Conservation (phyloP, 2,888 invertebrate species). For the Epinotia demarniana region DNA sequence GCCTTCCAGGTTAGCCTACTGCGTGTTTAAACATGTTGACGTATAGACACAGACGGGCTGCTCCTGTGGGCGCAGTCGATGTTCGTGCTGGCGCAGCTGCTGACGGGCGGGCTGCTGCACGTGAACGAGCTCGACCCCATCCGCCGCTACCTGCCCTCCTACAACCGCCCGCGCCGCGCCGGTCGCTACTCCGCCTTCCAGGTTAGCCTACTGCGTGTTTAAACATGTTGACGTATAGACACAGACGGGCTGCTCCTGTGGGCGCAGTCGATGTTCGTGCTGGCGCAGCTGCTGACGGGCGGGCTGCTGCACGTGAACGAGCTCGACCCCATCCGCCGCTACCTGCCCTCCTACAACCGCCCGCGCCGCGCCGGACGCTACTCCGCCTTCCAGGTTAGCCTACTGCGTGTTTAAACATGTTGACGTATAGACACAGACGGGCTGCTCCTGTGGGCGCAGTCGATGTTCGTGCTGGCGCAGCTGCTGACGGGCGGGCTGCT, state of each 20-base stretch:
- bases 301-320: conserved; percentile 97
- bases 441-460: conserved; percentile 93
- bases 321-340: conserved; percentile 97
- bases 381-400: conserved; percentile 96
- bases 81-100: conserved; percentile 96
- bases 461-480: conserved; percentile 97
- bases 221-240: too few species aligned
- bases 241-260: conserved; percentile 83
- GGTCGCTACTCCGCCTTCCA: conserved; percentile 99
- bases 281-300: conserved; percentile 95
- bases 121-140: conserved; percentile 98
- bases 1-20: conserved; percentile 81
- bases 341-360: conserved; percentile 97
- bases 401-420: neutral
- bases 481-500: conserved; percentile 94
- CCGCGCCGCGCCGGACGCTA: conserved; percentile 96
- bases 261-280: conserved; percentile 98
- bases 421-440: too few species aligned
- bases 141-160: conserved; percentile 96
- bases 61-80: conserved; percentile 98
- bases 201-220: conserved; percentile 72
- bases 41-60: conserved; percentile 83
- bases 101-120: conserved; percentile 95
- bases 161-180: conserved; percentile 95
- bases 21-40: too few species aligned